These are phyloP conservation scores for Anadara kagoshimensis DNA, from an alignment of 1,140 invertebrate genomes.

Conservation along the genomic window DNA sequence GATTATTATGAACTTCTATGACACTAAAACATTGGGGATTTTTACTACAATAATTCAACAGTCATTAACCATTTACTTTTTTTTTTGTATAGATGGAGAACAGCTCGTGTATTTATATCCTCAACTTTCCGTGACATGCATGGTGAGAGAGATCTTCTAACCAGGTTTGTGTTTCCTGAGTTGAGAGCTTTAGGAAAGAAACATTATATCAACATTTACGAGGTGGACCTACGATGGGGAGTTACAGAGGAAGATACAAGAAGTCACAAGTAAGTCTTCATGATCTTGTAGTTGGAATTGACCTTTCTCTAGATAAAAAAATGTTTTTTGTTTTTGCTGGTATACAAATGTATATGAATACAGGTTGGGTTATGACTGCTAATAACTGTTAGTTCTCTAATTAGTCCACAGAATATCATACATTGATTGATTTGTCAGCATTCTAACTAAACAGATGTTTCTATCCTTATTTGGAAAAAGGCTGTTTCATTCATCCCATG, in stretches of 20 bases:
- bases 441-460: too few species aligned
- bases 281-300: too few species aligned
- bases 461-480: too few species aligned
- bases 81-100: conserved; percentile 74
- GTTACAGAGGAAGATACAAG: conserved; percentile 72
- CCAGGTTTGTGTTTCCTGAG: conserved; percentile 75
- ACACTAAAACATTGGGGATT: background rate
- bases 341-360: too few species aligned
- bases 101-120: conserved; percentile 75
- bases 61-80: conserved; percentile 1
- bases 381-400: too few species aligned
- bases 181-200: conserved; percentile 67
- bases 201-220: conserved; percentile 72
- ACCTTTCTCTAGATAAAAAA: too few species aligned
- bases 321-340: too few species aligned
- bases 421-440: too few species aligned
- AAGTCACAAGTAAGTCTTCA: conserved; percentile 62
- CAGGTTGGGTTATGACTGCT: too few species aligned
- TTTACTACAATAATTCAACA: background rate
- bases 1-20: background rate
- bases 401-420: too few species aligned
- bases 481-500: too few species aligned
- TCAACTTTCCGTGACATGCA: conserved; percentile 77
- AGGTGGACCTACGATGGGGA: conserved; percentile 76
- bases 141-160: conserved; percentile 75